A percentile compares a stretch with the other conserved stretches of the same genome.
These are phyloP conservation scores for Chrysopilus asiliformis DNA, from an alignment of 2,888 invertebrate genomes.

Conservation along the genomic window DNA sequence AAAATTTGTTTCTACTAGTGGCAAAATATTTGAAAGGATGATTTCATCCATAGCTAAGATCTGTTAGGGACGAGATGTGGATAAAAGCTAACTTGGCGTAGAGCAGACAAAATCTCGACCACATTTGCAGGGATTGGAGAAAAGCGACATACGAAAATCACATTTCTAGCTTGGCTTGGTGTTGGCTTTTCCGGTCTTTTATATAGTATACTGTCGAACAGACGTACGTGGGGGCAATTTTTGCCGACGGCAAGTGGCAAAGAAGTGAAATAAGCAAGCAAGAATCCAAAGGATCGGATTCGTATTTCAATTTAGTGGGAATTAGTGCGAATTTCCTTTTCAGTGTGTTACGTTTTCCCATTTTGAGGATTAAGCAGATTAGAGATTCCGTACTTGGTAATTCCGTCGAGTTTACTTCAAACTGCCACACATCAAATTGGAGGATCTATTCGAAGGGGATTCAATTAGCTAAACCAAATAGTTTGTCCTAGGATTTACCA, in stretches of 20 bases:
- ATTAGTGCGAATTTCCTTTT: slow-evolving; percentile 15
- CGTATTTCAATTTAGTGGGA: slow-evolving; percentile 17
- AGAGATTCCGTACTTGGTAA: slow-evolving; percentile 12
- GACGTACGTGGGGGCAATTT: neutral
- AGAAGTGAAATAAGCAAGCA: neutral
- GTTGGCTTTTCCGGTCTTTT: slow-evolving; percentile 2
- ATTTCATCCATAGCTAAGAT: too few relatives aligned
- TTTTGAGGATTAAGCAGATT: slow-evolving; percentile 11
- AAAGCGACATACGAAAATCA: neutral
- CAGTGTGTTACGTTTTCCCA: slow-evolving; percentile 10
- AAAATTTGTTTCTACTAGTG: too few relatives aligned
- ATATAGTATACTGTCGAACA: neutral
- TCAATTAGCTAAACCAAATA: slow-evolving; percentile 10
- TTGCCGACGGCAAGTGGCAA: neutral
- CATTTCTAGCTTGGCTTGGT: neutral
- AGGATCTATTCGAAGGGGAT: slow-evolving; percentile 10
- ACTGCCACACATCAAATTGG: slow-evolving; percentile 11
- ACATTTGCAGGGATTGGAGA: slow-evolving; percentile 16
- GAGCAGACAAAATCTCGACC: slow-evolving; percentile 15
- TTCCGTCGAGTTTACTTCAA: slow-evolving; percentile 10
- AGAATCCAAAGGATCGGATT: slow-evolving; percentile 10
- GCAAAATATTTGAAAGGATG: too few relatives aligned
- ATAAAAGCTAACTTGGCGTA: too few relatives aligned
- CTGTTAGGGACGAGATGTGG: slow-evolving; percentile 4
- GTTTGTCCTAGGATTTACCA: neutral